These are phyloP conservation scores for Cardinalis cardinalis DNA, from an alignment of 2,113 vertebrate species.

Conservation along the genomic window DNA sequence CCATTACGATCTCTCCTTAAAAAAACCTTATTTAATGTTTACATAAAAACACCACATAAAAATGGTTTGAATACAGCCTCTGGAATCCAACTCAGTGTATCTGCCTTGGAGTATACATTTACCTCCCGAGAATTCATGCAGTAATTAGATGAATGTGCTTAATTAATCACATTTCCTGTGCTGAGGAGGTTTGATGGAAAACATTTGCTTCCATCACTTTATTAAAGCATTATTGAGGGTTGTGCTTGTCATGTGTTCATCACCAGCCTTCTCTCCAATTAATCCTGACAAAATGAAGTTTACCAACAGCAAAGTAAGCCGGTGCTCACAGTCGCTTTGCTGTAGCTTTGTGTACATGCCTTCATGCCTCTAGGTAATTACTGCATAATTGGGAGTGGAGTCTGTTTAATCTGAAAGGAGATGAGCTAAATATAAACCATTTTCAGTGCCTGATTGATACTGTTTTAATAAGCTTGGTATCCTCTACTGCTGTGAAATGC, in stretches of 20 bases:
- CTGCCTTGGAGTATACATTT: slow-evolving; percentile 21
- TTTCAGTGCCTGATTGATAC: slow-evolving; percentile 46
- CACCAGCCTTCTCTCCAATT: slow-evolving; percentile 60
- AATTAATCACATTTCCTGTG: slow-evolving; percentile 65
- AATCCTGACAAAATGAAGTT: slow-evolving; percentile 64
- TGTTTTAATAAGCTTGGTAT: slow-evolving; percentile 21
- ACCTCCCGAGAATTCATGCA: slow-evolving; percentile 42
- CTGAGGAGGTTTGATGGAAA: slow-evolving; percentile 64
- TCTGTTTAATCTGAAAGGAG: slow-evolving; percentile 70
- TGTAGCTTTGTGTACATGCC: slow-evolving; percentile 53
- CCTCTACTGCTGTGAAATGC: background rate
- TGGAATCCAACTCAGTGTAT: background rate
- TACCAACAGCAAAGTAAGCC: slow-evolving; percentile 57
- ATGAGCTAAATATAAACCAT: slow-evolving; percentile 64
- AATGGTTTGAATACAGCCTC: background rate
- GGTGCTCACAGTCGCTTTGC: slow-evolving; percentile 19
- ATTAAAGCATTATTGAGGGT: slow-evolving; percentile 49
- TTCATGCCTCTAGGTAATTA: slow-evolving; percentile 69
- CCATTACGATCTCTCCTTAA: background rate
- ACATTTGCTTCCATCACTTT: slow-evolving; percentile 50
- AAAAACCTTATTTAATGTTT: slow-evolving; percentile 4
- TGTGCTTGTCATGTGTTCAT: slow-evolving; percentile 47
- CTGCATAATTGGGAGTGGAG: slow-evolving; percentile 55
- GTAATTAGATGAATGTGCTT: slow-evolving; percentile 60
- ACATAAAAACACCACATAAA: background rate